These are phyloP conservation scores for Brienomyrus brachyistius DNA, from an alignment of 2,113 vertebrate genomes.

Conservation along the genomic window DNA sequence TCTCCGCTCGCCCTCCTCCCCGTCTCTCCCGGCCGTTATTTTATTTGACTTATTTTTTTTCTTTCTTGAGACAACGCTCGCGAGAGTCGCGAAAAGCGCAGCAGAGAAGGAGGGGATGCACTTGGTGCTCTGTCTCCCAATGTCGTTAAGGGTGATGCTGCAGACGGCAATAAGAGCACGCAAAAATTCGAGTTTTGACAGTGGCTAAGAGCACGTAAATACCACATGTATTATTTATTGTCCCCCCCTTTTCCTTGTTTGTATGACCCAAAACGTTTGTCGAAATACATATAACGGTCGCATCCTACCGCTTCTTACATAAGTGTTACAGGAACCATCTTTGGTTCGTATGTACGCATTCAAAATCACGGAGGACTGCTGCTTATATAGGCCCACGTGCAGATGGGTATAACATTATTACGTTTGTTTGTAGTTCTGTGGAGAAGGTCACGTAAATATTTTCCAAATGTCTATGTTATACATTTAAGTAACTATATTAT, in stretches of 20 bases:
- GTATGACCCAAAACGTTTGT: neutral
- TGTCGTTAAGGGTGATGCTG: neutral
- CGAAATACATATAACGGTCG: neutral
- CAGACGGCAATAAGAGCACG: neutral
- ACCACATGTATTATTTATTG: neutral
- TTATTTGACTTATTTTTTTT: neutral
- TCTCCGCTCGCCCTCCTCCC: slow-evolving; percentile 20
- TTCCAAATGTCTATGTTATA: neutral
- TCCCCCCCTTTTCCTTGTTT: neutral
- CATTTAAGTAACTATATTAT: neutral
- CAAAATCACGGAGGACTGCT: neutral
- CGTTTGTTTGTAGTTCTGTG: neutral
- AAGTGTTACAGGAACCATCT: neutral
- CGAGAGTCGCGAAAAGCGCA: slow-evolving; percentile 42
- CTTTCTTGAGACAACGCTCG: slow-evolving; percentile 41
- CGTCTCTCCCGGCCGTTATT: neutral
- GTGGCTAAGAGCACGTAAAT: neutral
- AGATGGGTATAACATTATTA: neutral
- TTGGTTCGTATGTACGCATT: neutral
- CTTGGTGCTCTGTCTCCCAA: neutral
- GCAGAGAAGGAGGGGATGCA: neutral
- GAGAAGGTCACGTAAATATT: neutral
- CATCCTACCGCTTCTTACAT: neutral
- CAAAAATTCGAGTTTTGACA: neutral
- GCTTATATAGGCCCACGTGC: neutral